Evolutionary conservation across 2,113 vertebrate species (phyloP), one percentile per base, ranked within the genome.

Genomic region (Panthera leo): DNA sequence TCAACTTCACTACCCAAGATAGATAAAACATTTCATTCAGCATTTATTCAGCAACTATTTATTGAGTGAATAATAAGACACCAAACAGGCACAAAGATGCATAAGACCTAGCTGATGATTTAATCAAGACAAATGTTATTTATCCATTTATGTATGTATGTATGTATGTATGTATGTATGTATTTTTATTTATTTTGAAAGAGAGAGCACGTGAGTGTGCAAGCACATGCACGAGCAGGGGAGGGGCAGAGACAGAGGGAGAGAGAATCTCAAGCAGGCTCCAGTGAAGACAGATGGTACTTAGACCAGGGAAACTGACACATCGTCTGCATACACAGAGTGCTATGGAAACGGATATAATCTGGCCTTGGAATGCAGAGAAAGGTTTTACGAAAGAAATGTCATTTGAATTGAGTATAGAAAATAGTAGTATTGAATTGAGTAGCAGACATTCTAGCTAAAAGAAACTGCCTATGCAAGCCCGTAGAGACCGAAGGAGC

Each of bases 31-130:
- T 89, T 88, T 95, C 18, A 92, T 48, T 85, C 29, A 85, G 39
- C 18, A 89, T 89, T 95, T 94, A 79, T 51, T 89, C 61, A 39
- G 8, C 34, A 71, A 53, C 10, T 61, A 23, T 87, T 79, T 88
- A 61, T 67, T 82, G 1, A 7, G 80, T 88, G 9, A 85, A 76
- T 53, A 42, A 95, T 48, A 92, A 7, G n/a, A 93, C 78, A 87
- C 6, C 1, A 84, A 97, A 53, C 23, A 9, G 36, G 12, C 11
- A 34, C 8, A 90, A 39, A 51, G 5, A 76, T 92, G 9, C 1
- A 71, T 93, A 67, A 94, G 39, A 95, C 3, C 3, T 21, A 10
- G 1, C 0, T 48, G 25, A 67, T 21, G 73, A 55, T n/a, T 68
- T 58, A 71, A 25, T 67, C 61, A 90, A 78, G 7, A 48, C 2